Evolutionary conservation across 2,888 invertebrate genomes (phyloP), one percentile per base, ranked within the genome.

Genomic region (Lissonota sp.): DNA sequence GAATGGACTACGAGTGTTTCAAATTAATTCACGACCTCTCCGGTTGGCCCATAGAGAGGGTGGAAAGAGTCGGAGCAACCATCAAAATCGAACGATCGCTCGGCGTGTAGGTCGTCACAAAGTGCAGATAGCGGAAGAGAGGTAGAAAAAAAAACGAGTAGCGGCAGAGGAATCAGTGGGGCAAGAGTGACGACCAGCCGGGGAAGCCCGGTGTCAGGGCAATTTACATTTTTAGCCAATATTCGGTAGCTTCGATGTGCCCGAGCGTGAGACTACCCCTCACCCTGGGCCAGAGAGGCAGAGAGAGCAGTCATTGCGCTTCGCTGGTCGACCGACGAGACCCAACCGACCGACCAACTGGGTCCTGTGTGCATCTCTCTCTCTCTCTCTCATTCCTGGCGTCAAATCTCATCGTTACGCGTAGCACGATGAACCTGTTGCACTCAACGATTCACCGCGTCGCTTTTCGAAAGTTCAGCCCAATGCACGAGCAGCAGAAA

Each of bases 201-300:
- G 80, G 80, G 76, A 66, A 84, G 75, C 71, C 58, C 64, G 77
- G 83, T 82, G 84, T 83, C 80, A 79, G 84, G 84, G 83, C 87
- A 88, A 90, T 91, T 91, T 90, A 87, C 88, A 90, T 90, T 91
- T 91, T 89, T 87, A 86, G 86, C 86, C 88, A 89, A 88, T 90
- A 90, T 88, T 89, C 87, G 85, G 80, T 71, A 80, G 75, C 69
- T 57, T 26, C 42, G 40, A 26, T 55, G 84, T 64, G 80, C 37
- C 82, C 81, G 76, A 85, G 83, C 86, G 84, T 83, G 80, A 79
- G 62, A 62, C 26, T 40, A 26, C 26, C 84, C 70, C 80, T 60
- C 62, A 63, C 74, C 46, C 51, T 10, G 63, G 44, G 63, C 51
- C 69, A 73, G 46, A 55, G 57, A 69, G 55, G 49, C 72, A 10